Base-by-base conservation (phyloP, 2,888 invertebrate genomes). In the Heliothis peltigera region DNA sequence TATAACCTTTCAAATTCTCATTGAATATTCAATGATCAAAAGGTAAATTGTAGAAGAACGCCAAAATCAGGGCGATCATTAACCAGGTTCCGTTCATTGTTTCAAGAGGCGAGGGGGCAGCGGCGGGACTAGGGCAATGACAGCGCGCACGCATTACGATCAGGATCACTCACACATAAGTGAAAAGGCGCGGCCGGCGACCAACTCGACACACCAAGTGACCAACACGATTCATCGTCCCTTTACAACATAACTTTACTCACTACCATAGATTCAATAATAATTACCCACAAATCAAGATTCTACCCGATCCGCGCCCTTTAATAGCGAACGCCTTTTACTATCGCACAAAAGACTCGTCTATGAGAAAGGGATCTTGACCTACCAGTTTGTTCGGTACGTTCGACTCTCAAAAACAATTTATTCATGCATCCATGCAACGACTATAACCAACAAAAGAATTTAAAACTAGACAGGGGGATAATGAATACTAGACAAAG, bases 341-440 rank as follows among this genome's bases (percentile, higher is more conserved):
- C 93, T 93, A 94, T 90, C 81, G 86, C 86, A 94, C 92, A 93
- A 94, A 93, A 82, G 89, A 87, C 75, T 91, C 86, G 88, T 94
- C 94, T 94, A 94, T 94, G 94, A 95, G 95, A 94, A 95, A 93
- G 90, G 93, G 91, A 93, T 93, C 94, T 93, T 93, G 94, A 94
- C 92, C 93, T 94, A 94, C 94, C 94, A 95, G 95, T 95, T 94
- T 91, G 87, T 90, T 89, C 89, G 85, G 89, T 91, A 89, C 86
- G 87, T 90, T 90, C 90, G 83, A 89, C 87, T 92, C 89, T 90
- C 87, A 91, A 92, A 92, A 93, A 92, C 92, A 93, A 94, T 94
- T 93, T 93, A 94, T 95, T 93, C 94, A 93, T 94, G 92, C 93
- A 93, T 91, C 90, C 91, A 91, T 91, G 91, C 92, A 91, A 85